A percentile compares a stretch with the other conserved stretches of the same genome.
phyloP scores from a whole-genome alignment of 2,113 vertebrate genomes.

The Athene noctua region DNA sequence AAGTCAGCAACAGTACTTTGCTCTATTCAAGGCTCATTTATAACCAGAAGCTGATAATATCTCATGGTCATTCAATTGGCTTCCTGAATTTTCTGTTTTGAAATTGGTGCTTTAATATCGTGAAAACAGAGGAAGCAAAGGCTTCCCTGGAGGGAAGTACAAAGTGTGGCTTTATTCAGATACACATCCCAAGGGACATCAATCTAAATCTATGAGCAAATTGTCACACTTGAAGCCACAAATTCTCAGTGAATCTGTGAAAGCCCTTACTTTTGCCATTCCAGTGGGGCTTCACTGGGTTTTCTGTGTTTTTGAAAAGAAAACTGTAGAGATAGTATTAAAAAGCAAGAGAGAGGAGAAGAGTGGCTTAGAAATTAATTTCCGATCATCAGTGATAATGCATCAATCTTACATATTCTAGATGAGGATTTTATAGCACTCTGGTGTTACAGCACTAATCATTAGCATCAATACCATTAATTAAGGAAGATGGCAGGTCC shows the following conservation, averaged over 20 bases:
- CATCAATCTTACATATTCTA: not conserved
- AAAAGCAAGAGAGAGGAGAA: not conserved
- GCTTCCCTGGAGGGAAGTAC: slow-evolving; percentile 12
- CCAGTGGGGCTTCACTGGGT: not conserved
- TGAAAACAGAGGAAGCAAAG: slow-evolving; percentile 10
- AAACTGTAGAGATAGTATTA: not conserved
- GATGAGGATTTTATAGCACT: not conserved
- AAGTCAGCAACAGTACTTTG: not conserved
- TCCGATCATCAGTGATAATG: not conserved
- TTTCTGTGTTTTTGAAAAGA: not conserved
- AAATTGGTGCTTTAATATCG: slow-evolving; percentile 30
- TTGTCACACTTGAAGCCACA: not conserved
- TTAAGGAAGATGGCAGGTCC: not conserved
- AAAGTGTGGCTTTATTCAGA: not conserved
- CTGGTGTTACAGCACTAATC: not conserved
- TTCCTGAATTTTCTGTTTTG: slow-evolving; percentile 47
- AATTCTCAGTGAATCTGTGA: not conserved
- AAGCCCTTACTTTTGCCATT: not conserved
- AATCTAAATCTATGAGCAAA: slow-evolving; percentile 16
- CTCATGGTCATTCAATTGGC: slow-evolving; percentile 23
- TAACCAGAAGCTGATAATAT: slow-evolving; percentile 30
- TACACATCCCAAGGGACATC: not conserved
- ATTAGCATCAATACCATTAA: not conserved
- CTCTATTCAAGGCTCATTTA: not conserved
- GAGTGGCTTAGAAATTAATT: not conserved